Conservation (phyloP, 2,113 vertebrate species). For the Neotragus pygmaeus region DNA sequence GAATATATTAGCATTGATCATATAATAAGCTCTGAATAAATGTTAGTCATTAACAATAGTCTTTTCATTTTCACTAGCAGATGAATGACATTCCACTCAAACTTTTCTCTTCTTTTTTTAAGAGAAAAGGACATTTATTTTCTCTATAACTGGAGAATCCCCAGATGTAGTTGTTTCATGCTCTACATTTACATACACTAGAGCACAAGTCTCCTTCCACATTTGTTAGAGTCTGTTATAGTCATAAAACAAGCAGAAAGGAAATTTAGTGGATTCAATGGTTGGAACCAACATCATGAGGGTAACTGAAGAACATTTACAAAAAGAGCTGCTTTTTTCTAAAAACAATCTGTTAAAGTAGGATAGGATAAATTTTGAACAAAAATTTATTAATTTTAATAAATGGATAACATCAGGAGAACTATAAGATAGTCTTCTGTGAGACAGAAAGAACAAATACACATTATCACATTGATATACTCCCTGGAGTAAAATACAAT, state of each 20-base stretch:
- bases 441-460: background rate
- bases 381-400: background rate
- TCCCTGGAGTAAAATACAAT: background rate
- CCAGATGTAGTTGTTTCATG: background rate
- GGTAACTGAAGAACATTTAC: background rate
- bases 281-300: background rate
- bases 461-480: background rate
- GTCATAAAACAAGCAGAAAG: background rate
- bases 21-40: background rate
- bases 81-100: background rate
- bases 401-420: background rate
- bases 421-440: background rate
- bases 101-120: background rate
- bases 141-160: background rate
- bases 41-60: background rate
- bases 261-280: background rate
- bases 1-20: background rate
- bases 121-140: background rate
- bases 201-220: background rate
- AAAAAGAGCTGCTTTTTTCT: background rate
- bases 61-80: background rate
- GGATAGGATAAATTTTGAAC: background rate
- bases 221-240: background rate
- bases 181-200: background rate
- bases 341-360: background rate